Base-by-base conservation (phyloP, 2,797 vertebrate genomes). In the Ctenosaura bakeri region DNA sequence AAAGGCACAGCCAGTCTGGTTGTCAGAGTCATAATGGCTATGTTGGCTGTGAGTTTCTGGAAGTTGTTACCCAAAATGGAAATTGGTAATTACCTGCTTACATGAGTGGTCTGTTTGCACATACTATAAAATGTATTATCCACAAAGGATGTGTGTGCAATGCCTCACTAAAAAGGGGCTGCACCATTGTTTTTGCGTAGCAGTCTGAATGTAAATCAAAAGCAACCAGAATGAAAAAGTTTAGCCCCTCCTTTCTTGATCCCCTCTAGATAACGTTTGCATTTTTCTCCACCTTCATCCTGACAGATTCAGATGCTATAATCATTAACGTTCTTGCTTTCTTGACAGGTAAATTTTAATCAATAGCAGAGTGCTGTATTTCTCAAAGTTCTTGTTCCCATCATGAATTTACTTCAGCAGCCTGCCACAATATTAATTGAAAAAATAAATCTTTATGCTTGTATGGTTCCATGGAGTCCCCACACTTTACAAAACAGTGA, bases 261-360 rank as follows among this genome's bases (percentile, higher is more conserved):
- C 12, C 52, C 52, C 26, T 50, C 18, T 59, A n/a, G 52, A 54
- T 38, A 66, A 24, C 14, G 2, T 89, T 50, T 85, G 22, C 59
- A 78, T 78, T 73, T 89, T 78, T 85, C 73, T 32, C 46, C 46
- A 78, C 78, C 82, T 85, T 35, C 46, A 54, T 46, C 42, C 32
- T 69, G 74, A 38, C 56, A 54, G 24, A 85, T 52, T 79, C 81
- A 89, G 83, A 35, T 6, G 56, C 71, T 77, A 7, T 50, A 64
- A 84, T 84, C 73, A 84, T 85, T 66, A 85, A 69, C 6, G 82
- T 85, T 85, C 74, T 78, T 38, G 46, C 74, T 78, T 78, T 78
- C 46, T 20, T 89, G 81, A 84, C 38, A 83, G 69, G 73, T 64
- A 56, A 73, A 46, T 84, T 89, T 89, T 89, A 85, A 78, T 89